phyloP scores from a whole-genome alignment of 2,888 invertebrate species.

The Hirtodrosophila histrioides region DNA sequence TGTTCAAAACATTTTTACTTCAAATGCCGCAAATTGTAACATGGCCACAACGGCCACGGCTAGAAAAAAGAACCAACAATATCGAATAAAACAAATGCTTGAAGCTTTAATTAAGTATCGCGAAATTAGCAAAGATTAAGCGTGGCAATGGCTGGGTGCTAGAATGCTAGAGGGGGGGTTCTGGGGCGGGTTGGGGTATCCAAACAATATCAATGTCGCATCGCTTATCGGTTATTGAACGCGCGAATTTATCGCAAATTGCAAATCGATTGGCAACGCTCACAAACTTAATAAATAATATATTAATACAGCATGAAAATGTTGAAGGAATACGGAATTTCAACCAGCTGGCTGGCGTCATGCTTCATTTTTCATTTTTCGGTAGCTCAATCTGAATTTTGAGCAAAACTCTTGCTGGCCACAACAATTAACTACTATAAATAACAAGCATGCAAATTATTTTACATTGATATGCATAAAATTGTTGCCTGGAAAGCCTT shows the following conservation, averaged over 20 bases:
- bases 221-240: slow-evolving; percentile 67
- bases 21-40: slow-evolving; percentile 58
- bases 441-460: slow-evolving; percentile 58
- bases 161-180: background rate
- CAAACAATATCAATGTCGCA: slow-evolving; percentile 58
- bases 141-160: background rate
- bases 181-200: background rate
- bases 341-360: slow-evolving; percentile 9
- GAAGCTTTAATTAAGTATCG: slow-evolving; percentile 48
- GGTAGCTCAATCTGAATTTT: slow-evolving; percentile 33
- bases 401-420: slow-evolving; percentile 13
- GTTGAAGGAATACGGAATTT: slow-evolving; percentile 30
- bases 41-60: slow-evolving; percentile 36
- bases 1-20: slow-evolving; percentile 27
- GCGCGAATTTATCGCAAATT: slow-evolving; percentile 46
- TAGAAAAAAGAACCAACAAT: slow-evolving; percentile 9
- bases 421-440: slow-evolving; percentile 34
- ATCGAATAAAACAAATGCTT: slow-evolving; percentile 33
- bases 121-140: slow-evolving; percentile 45
- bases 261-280: slow-evolving; percentile 67
- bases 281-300: slow-evolving; percentile 60
- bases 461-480: slow-evolving; percentile 64
- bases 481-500: slow-evolving; percentile 55
- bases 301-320: slow-evolving; percentile 46
- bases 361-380: slow-evolving; percentile 42